phyloP scores from a whole-genome alignment of 2,113 vertebrate species.

The Aramus guarauna region DNA sequence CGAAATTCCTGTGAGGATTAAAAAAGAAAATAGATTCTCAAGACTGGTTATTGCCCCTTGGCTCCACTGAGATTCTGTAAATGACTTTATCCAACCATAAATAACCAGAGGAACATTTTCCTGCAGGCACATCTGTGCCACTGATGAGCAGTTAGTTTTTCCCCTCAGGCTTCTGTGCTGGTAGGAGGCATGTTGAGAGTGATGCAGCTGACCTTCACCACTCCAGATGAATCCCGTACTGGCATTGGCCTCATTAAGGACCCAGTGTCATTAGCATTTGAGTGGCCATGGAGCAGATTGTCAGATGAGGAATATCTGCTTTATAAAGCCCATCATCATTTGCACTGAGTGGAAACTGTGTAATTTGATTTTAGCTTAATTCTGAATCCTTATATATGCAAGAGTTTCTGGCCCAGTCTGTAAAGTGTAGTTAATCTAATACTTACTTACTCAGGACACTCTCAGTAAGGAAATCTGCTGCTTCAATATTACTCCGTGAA shows the following conservation, averaged over 20 bases:
- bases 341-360: not conserved
- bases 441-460: not conserved
- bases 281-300: not conserved
- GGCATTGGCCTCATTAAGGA: not conserved
- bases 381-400: not conserved
- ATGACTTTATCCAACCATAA: slow-evolving; percentile 11
- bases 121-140: not conserved
- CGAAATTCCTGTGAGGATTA: not conserved
- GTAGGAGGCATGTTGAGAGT: not conserved
- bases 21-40: slow-evolving; percentile 28
- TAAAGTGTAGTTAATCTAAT: not conserved
- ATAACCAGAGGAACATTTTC: slow-evolving; percentile 35
- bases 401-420: not conserved
- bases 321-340: not conserved
- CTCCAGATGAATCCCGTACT: not conserved
- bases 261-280: not conserved
- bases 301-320: not conserved
- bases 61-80: slow-evolving; percentile 1
- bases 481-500: not conserved
- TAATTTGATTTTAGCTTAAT: not conserved
- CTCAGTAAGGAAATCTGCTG: not conserved
- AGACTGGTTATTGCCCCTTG: slow-evolving; percentile 1
- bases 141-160: slow-evolving; percentile 12
- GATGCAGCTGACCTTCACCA: slow-evolving; percentile 25
- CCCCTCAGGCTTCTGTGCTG: not conserved